A percentile compares a stretch with the other conserved stretches of the same genome.
Conservation (phyloP, 2,888 invertebrate species). For the Ophion ellenae region DNA sequence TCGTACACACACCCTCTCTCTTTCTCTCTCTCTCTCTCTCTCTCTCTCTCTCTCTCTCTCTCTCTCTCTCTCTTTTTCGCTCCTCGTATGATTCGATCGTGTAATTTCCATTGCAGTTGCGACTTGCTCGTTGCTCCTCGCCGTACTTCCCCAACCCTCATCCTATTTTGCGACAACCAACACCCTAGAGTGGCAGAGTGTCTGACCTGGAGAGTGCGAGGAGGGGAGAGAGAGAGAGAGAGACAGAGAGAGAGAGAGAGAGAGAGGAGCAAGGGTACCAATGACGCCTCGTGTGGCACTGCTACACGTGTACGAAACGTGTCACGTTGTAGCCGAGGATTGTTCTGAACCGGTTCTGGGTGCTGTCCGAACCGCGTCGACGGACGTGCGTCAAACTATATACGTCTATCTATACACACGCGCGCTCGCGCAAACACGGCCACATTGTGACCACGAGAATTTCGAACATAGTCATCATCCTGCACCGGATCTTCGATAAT, state of each 20-base stretch:
- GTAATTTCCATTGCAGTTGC: constrained; percentile 34
- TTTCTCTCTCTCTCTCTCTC: no score
- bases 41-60: no score
- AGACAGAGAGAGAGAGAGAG: neutral
- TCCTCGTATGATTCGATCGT: constrained; percentile 50
- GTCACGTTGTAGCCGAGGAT: constrained; percentile 55
- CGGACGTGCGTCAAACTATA: constrained; percentile 33
- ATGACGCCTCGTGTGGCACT: constrained; percentile 68
- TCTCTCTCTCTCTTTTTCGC: neutral
- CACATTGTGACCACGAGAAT: constrained; percentile 12
- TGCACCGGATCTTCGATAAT: constrained; percentile 22
- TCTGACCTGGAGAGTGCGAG: no score
- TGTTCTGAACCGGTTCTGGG: constrained; percentile 38
- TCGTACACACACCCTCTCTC: no score
- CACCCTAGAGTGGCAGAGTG: neutral
- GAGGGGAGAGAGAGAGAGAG: constrained; percentile 1
- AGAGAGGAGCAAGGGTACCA: constrained; percentile 23
- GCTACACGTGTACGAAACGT: constrained; percentile 68
- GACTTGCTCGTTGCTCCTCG: constrained; percentile 53
- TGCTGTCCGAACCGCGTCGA: constrained; percentile 44
- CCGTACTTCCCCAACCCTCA: constrained; percentile 14
- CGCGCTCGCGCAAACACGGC: neutral
- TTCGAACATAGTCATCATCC: constrained; percentile 8
- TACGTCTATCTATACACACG: neutral
- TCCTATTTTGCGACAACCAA: constrained; percentile 49